A percentile compares a stretch with the other conserved stretches of the same genome.
phyloP scores from a whole-genome alignment of 1,140 invertebrate species.

The Heliconius nattereri region DNA sequence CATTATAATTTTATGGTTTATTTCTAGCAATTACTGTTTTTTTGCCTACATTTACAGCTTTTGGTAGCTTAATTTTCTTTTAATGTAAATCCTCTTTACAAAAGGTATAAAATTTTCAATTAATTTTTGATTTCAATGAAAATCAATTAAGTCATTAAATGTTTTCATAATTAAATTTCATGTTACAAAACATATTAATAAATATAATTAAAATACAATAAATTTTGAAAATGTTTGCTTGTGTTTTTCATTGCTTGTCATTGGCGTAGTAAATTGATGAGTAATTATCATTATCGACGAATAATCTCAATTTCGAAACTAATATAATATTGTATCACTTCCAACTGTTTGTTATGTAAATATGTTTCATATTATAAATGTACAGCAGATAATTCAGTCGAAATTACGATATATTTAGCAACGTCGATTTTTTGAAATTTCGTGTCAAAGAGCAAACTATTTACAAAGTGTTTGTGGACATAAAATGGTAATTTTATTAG shows the following conservation, averaged over 20 bases:
- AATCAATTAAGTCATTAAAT: not conserved
- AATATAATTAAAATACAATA: not conserved
- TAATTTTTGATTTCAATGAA: too few species aligned
- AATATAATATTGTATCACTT: not conserved
- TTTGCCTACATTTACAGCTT: not conserved
- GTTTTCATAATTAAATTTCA: not conserved
- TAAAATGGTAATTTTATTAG: conserved; percentile 9
- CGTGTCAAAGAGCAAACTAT: conserved; percentile 2
- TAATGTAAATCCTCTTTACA: not conserved
- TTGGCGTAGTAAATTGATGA: not conserved
- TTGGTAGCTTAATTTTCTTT: not conserved
- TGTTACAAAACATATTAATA: not conserved
- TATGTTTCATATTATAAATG: conserved; percentile 2
- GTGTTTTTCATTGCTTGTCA: not conserved
- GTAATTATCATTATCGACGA: not conserved
- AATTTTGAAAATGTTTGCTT: not conserved
- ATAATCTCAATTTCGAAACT: not conserved
- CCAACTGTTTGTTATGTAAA: not conserved
- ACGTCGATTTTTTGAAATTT: not conserved
- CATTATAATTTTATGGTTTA: not conserved
- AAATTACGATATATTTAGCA: conserved; percentile 9
- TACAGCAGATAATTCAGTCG: not conserved
- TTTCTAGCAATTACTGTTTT: not conserved
- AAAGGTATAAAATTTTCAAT: not conserved
- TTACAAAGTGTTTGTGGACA: not conserved